These are phyloP conservation scores for Lithophane socia DNA, from an alignment of 2,888 invertebrate species.

Conservation along the genomic window DNA sequence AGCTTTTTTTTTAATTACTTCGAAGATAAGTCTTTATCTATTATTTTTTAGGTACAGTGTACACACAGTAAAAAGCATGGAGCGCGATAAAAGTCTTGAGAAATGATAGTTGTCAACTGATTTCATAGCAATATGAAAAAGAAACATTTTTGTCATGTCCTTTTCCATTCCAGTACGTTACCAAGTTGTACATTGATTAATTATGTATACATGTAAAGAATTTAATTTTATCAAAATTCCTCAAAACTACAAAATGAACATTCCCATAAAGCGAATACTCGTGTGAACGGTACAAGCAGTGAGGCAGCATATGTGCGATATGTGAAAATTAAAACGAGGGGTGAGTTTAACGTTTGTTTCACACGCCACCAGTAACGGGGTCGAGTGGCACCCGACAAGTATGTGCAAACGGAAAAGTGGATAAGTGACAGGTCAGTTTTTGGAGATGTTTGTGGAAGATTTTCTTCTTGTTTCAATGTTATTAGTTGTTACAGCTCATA, in stretches of 20 bases:
- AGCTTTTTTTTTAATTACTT: neutral
- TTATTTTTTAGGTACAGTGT: no score
- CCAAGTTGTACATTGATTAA: neutral
- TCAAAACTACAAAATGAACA: constrained; percentile 45
- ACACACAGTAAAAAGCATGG: no score
- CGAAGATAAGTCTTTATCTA: no score
- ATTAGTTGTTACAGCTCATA: neutral
- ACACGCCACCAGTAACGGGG: constrained; percentile 65
- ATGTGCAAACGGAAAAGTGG: constrained; percentile 49
- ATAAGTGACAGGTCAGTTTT: constrained; percentile 47
- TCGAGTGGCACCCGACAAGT: constrained; percentile 49
- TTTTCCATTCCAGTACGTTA: neutral
- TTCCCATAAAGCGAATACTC: constrained; percentile 68
- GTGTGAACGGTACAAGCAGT: constrained; percentile 77
- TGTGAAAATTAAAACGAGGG: constrained; percentile 82
- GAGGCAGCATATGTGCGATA: constrained; percentile 81
- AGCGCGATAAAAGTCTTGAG: no score
- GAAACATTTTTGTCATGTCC: neutral
- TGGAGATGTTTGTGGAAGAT: constrained; percentile 13
- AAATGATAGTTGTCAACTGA: neutral
- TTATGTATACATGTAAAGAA: neutral
- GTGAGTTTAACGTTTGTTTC: constrained; percentile 64
- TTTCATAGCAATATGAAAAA: neutral
- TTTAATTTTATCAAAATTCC: constrained; percentile 32
- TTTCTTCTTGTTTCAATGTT: constrained; percentile 6